These are phyloP conservation scores for Tetramorium simillimum DNA, from an alignment of 1,140 invertebrate genomes.

Conservation along the genomic window DNA sequence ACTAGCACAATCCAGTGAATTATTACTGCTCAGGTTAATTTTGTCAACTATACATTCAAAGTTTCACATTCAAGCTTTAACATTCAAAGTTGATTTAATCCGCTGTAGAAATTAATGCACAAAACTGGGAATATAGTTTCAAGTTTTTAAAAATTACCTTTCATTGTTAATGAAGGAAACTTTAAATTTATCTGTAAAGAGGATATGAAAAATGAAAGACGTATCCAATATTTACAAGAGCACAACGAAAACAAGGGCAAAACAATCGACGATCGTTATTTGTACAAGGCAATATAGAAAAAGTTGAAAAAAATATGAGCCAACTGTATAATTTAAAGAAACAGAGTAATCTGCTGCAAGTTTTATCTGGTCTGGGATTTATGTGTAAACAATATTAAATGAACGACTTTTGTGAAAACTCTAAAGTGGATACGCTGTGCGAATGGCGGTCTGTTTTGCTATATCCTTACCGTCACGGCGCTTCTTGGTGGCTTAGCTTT, in stretches of 20 bases:
- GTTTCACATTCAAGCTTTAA: neutral
- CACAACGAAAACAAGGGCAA: neutral
- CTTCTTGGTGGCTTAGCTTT: conserved; percentile 62
- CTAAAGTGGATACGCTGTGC: conserved; percentile 42
- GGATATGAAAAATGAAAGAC: neutral
- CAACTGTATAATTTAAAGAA: neutral
- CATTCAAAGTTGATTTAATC: conserved; percentile 35
- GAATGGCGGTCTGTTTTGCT: conserved; percentile 47
- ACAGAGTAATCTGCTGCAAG: neutral
- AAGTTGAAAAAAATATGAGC: neutral
- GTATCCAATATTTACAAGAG: neutral
- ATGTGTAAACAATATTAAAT: conserved; percentile 39
- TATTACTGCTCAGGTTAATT: conserved; percentile 21
- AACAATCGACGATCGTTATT: conserved; percentile 15
- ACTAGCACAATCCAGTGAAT: conserved; percentile 9
- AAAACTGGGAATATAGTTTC: neutral
- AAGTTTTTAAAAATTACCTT: neutral
- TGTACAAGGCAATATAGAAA: neutral
- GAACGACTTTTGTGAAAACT: conserved; percentile 41
- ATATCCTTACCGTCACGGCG: conserved; percentile 58
- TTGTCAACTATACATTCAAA: neutral
- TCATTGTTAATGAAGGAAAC: neutral
- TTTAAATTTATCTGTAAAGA: neutral
- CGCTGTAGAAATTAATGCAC: neutral
- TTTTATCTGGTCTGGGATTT: conserved; percentile 6